Evolutionary conservation across 1,140 invertebrate species (phyloP), one percentile per base, ranked within the genome.

Genomic region (Tetramorium simillimum): DNA sequence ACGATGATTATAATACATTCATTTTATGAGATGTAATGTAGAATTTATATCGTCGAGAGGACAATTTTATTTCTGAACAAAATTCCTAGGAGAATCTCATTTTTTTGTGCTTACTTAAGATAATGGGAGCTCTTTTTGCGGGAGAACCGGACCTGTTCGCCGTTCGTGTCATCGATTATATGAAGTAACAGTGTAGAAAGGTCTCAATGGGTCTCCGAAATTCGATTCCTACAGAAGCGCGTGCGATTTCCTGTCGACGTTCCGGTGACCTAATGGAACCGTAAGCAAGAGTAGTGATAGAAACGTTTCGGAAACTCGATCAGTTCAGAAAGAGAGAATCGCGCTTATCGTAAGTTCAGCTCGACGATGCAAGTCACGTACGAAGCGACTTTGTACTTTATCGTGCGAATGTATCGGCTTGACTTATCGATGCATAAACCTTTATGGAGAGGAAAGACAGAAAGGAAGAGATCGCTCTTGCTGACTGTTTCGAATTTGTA

Each of bases 281-380:
- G 2, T 78, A 77, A 85, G 81, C 72, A 77, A 65, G 60, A 85
- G 46, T 85, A 77, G 82, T 77, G 72, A 78, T 78, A 65, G 72
- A 85, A 85, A 77, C 72, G 58, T 85, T 77, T 85, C 82, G 58
- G 82, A 77, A 85, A 85, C 77, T 77, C 9, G 82, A 85, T 85
- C 82, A 77, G 46, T 46, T n/a, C 43, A 5, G 67, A 81, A 81
- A 67, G 6, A 37, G 53, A 67, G 43, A 69, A 73, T 81, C 37
- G 37, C 33, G 24, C 4, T 51, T 37, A 73, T 58, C 40, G 16
- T 46, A 3, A 40, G 7, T 72, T 87, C 67, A 70, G n/a, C 16
- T 67, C 58, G 62, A 63, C 67, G 67, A 46, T 87, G 40, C 75
- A 56, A 51, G 21, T 46, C 82, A 56, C 24, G 21, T 18, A 73